Conservation (phyloP, 2,888 invertebrate genomes). For the Copidosoma aretas region DNA sequence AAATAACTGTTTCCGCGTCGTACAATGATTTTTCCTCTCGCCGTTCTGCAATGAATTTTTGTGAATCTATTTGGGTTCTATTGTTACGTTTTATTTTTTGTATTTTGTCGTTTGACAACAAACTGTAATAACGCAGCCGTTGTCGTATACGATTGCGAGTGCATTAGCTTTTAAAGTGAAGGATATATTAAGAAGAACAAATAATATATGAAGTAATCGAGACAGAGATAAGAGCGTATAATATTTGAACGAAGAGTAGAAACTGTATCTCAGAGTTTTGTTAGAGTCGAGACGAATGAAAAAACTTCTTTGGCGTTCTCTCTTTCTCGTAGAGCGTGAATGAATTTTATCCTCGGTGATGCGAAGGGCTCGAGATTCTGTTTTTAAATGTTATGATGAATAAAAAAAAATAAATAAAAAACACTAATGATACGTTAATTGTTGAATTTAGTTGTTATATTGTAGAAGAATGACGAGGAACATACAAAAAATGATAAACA, state of each 20-base stretch:
- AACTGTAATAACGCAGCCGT: constrained; percentile 4
- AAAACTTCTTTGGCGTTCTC: not conserved
- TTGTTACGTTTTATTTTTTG: not conserved
- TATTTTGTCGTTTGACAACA: constrained; percentile 7
- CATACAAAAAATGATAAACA: constrained; percentile 32
- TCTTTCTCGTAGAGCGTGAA: not conserved
- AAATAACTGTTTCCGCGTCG: too few species aligned
- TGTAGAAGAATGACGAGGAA: constrained; percentile 26
- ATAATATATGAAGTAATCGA: not conserved
- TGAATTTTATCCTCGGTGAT: constrained; percentile 1
- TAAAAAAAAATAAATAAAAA: constrained; percentile 12
- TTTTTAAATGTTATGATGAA: constrained; percentile 36
- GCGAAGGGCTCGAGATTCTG: constrained; percentile 14
- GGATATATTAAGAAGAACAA: not conserved
- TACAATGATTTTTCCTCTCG: constrained; percentile 6
- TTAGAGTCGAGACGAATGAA: not conserved
- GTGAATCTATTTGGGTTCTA: not conserved
- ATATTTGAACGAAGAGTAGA: not conserved
- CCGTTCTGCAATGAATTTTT: not conserved
- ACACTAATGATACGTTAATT: constrained; percentile 27
- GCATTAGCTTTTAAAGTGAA: constrained; percentile 18
- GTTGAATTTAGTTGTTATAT: constrained; percentile 38
- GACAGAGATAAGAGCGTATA: not conserved
- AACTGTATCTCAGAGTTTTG: not conserved
- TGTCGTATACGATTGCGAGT: constrained; percentile 24